Evolutionary conservation across 2,113 vertebrate species (phyloP), one percentile per base, ranked within the genome.

Genomic region (Lota lota): DNA sequence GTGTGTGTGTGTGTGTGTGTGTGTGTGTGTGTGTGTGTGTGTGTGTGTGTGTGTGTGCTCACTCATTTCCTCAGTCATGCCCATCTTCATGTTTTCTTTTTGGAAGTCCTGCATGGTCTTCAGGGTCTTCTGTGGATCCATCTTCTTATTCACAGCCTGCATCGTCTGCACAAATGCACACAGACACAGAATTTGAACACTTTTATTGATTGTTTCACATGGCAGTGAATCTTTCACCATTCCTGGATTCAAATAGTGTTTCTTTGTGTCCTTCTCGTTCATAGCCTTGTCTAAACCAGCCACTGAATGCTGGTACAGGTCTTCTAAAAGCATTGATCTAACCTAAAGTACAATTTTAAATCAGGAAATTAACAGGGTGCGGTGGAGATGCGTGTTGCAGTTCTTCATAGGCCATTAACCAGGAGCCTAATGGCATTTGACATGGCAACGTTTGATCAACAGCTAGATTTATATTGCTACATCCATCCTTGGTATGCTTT

Each of bases 61-160:
- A 33, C 28, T 33, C 28, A 33, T 33, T 33, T 33, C 28, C 28
- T 33, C 28, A 6, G 28, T 97, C 96, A 99, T 97, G 80, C 92
- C 96, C 96, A 99, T 98, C 87, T 98, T 99, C 94, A 96, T 93
- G 84, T 99, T 99, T 84, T 99, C 97, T 79, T 98, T 99, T 89
- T 99, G 96, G 90, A 99, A 99, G 88, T 98, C 95, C 86, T 98
- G 95, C 97, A 99, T 97, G 5, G 95, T 97, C 88, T 98, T 94
- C 72, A 99, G 79, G 0, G 97, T 99, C 85, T 98, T 99, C 72
- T 99, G 94, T 66, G 97, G 97, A 81, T 98, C 97, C 97, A 99
- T 96, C 86, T 95, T 98, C 89, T 99, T 98, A 85, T 99, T 99
- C 63, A 99, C 95, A 24, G 95, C 90, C 83, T 97, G 95, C 97